Base-by-base conservation (phyloP, 2,113 vertebrate genomes). In the Pluvialis apricaria region DNA sequence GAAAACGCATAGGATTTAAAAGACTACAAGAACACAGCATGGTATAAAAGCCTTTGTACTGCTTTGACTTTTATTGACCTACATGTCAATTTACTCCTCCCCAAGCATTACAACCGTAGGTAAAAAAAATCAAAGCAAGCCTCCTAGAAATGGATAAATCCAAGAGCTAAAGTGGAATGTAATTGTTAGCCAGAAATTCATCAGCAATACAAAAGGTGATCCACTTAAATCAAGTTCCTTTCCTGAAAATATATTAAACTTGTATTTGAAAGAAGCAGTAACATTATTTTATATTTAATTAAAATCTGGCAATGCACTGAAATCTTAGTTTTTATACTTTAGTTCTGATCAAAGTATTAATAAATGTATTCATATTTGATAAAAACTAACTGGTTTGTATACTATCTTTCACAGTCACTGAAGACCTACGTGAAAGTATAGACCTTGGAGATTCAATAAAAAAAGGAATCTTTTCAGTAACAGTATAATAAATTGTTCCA, bases 1-100 rank as follows among this genome's bases (percentile, higher is more conserved):
- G 49, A 89, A 89, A 92, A 87, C 0, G 0, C 32, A 66, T 4
- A 94, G 73, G 66, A 94, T 90, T 92, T 80, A 84, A 94, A 92
- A 80, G 65, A 84, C 75, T 95, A 60, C 52, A 86, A 90, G 90
- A 89, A 95, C 89, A 90, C 94, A 93, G 94, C 78, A 58, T 86
- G 71, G 69, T 25, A 86, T 42, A 94, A 95, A 96, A 96, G 68
- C 90, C 88, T 90, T 97, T 88, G 93, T 61, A 45, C n/a, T 71
- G 42, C 94, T 92, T 79, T 94, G 81, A 85, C 82, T 96, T 92
- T 90, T 84, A 95, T 54, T 95, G 88, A 97, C 72, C 71, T 93
- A 82, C 79, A 93, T 81, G 90, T 94, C 92, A 91, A 66, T 94
- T 90, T 86, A 54, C 84, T 97, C 92, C 96, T 94, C 91, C 77